Base-by-base conservation (phyloP, 30 jellyfish, hydroid and myxozoan species). In the Rhopilema esculentum region DNA sequence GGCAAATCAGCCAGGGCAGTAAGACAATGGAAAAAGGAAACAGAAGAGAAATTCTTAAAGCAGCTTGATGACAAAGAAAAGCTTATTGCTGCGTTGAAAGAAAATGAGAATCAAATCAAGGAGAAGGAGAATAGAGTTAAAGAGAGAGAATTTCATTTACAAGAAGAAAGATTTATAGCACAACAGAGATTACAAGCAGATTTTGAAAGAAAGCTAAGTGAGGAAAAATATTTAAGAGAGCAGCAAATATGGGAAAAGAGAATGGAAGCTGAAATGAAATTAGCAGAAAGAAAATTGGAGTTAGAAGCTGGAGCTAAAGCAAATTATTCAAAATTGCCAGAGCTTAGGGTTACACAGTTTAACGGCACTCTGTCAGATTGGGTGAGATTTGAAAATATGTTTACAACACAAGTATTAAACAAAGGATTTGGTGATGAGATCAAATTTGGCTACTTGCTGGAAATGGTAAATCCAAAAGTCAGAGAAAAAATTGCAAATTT, bases 351-450 rank as follows among this genome's bases (percentile, higher is more conserved):
- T 16, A 79, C 89, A 0, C 79, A 51, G n/a, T 29, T 78, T 78
- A 51, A 79, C 53, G 79, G 89, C 25, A 79, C 89, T 18, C 1
- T 27, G 21, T 51, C 89, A 25, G 89, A 79, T 53, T 79, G 89
- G 89, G 80, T 79, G 27, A 61, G 82, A 57, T 79, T 79, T 61
- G 80, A 79, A 27, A 61, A 79, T 32, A 79, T 79, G 89, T 79
- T 79, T 27, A 53, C 0, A 79, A 27, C 31, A 8, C 79, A 79
- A 27, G 80, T 64, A 15, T 61, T 53, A 79, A 57, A 32, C 80
- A 79, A 79, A 53, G 62, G 30, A 6, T 79, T 79, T 29, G 26
- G 79, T 53, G 89, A 79, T 61, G 79, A 79, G 32, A 64, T 53
- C 4, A 79, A 79, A 27, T 79, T 79, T 57, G 80, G 89, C 7